Percentiles rank a stretch among this genome's conserved stretches.
phyloP scores from a whole-genome alignment of 2,888 invertebrate species.

The Noctua comes region DNA sequence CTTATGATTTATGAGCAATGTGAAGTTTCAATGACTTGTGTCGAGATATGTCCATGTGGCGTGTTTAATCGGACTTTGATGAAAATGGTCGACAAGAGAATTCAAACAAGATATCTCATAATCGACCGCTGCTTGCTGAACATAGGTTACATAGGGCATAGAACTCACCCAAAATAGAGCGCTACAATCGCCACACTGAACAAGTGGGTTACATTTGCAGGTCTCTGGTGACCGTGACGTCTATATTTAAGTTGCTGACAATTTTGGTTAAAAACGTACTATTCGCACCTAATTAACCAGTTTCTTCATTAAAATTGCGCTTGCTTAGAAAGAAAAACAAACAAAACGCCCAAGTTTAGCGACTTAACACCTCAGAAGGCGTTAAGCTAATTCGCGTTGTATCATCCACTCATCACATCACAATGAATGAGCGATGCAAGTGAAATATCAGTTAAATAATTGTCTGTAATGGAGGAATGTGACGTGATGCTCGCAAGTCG shows the following conservation, averaged over 20 bases:
- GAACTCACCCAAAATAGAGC: conserved; percentile 18
- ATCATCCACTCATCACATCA: conserved; percentile 54
- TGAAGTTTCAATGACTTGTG: conserved; percentile 39
- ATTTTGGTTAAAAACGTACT: not conserved
- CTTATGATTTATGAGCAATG: conserved; percentile 32
- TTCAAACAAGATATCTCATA: not conserved
- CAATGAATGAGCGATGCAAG: conserved; percentile 69
- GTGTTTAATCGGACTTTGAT: not conserved
- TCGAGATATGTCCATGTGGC: conserved; percentile 2
- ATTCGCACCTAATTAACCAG: not conserved
- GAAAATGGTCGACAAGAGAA: not conserved
- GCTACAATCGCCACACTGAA: conserved; percentile 20
- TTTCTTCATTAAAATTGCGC: conserved; percentile 8
- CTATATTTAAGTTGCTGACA: conserved; percentile 1
- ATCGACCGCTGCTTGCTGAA: conserved; percentile 2
- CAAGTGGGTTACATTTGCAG: conserved; percentile 24
- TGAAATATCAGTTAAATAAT: conserved; percentile 77
- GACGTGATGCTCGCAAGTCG: conserved; percentile 71
- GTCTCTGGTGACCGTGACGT: conserved; percentile 31
- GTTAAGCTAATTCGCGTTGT: conserved; percentile 60
- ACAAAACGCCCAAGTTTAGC: conserved; percentile 8
- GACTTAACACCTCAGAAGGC: conserved; percentile 25
- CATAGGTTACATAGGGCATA: not conserved
- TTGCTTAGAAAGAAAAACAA: not conserved
- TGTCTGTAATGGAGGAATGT: conserved; percentile 82